Conservation (phyloP, 2,113 vertebrate genomes). For the Pandion haliaetus region DNA sequence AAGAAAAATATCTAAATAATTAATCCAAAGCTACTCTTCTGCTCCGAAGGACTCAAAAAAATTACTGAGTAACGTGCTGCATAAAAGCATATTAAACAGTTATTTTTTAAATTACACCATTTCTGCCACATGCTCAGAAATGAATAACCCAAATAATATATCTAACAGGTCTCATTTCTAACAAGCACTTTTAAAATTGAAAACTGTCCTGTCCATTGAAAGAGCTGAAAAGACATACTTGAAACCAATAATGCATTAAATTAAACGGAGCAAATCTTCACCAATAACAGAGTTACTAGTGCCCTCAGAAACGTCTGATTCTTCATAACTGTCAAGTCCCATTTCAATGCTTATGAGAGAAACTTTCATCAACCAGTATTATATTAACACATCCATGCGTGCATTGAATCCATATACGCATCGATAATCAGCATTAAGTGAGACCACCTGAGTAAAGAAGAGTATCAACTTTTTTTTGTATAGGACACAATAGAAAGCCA, state of each 20-base stretch:
- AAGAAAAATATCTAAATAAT: background rate
- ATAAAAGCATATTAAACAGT: background rate
- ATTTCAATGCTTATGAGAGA: background rate
- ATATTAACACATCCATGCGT: fast-evolving
- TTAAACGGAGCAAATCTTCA: background rate
- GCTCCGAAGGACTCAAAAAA: background rate
- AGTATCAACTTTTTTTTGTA: background rate
- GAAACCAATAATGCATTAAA: background rate
- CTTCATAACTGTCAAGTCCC: background rate
- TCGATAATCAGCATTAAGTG: background rate
- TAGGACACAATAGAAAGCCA: background rate
- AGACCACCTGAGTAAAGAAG: background rate
- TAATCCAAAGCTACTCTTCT: background rate
- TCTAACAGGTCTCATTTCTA: background rate
- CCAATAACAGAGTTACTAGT: background rate
- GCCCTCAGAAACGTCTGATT: background rate
- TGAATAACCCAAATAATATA: background rate
- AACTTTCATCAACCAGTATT: background rate
- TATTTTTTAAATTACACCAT: background rate
- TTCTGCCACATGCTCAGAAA: background rate
- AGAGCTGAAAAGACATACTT: background rate
- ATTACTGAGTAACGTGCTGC: background rate
- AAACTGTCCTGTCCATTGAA: background rate
- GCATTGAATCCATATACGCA: background rate
- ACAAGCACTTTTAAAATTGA: background rate